Conservation (phyloP, 1,140 invertebrate genomes). For the Lepidostoma basale region DNA sequence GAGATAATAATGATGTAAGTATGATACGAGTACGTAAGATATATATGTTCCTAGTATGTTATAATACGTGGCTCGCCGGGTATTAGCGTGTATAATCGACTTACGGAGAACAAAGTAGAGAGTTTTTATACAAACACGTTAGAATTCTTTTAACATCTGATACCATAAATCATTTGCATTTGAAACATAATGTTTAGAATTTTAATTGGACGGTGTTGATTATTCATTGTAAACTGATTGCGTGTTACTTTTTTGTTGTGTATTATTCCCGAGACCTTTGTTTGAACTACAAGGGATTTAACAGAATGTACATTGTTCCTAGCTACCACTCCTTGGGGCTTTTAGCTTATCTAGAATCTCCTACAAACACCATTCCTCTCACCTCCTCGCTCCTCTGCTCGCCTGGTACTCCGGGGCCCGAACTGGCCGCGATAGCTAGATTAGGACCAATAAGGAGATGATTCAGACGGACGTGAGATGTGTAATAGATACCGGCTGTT, state of each 20-base stretch:
- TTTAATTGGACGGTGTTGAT: conserved; percentile 23
- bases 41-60: too few relatives aligned
- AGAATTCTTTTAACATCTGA: neutral
- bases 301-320: conserved; percentile 24
- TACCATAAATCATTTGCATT: conserved; percentile 4
- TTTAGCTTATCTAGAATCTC: conserved; percentile 10
- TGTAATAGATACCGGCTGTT: conserved; percentile 11
- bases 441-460: conserved; percentile 6
- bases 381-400: neutral
- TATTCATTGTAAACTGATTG: conserved; percentile 17
- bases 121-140: too few relatives aligned
- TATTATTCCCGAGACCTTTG: conserved; percentile 19
- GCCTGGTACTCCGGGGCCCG: conserved; percentile 1
- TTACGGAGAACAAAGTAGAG: too few relatives aligned
- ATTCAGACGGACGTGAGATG: neutral
- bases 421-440: neutral
- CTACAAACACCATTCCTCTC: neutral
- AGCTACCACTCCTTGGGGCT: conserved; percentile 10
- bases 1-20: too few relatives aligned
- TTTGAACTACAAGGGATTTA: conserved; percentile 17
- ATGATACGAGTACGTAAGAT: too few relatives aligned
- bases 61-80: too few relatives aligned
- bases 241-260: conserved; percentile 17
- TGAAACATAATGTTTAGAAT: conserved; percentile 18
- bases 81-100: too few relatives aligned